phyloP scores from a whole-genome alignment of 2,888 invertebrate species.

The Synergus laeviventris region DNA sequence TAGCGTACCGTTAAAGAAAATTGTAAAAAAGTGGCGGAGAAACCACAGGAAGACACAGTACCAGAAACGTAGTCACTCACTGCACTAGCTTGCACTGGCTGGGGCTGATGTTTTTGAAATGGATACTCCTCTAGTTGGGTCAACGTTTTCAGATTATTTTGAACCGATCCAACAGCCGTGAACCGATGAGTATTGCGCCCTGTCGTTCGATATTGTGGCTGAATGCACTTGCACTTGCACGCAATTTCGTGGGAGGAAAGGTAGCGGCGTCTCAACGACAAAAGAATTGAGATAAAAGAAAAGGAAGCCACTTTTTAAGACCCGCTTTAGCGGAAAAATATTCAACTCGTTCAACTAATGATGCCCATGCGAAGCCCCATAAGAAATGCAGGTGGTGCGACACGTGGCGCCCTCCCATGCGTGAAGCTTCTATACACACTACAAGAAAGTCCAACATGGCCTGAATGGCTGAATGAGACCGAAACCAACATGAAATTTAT shows the following conservation, averaged over 20 bases:
- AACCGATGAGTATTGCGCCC: constrained; percentile 55
- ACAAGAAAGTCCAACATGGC: neutral
- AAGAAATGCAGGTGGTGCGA: constrained; percentile 61
- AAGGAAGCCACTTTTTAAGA: neutral
- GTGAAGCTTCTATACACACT: constrained; percentile 48
- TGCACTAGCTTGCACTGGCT: constrained; percentile 65
- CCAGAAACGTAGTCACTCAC: constrained; percentile 62
- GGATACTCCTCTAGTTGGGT: constrained; percentile 66
- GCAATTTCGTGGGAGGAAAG: constrained; percentile 40
- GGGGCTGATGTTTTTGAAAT: constrained; percentile 73
- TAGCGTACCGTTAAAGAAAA: constrained; percentile 45
- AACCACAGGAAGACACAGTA: constrained; percentile 59
- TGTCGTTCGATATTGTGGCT: constrained; percentile 46
- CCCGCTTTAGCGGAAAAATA: constrained; percentile 59
- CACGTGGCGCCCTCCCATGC: constrained; percentile 72
- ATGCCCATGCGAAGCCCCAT: constrained; percentile 50
- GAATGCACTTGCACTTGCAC: constrained; percentile 43
- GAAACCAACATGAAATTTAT: constrained; percentile 20
- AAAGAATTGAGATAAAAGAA: neutral
- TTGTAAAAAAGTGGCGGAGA: constrained; percentile 52
- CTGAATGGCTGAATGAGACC: constrained; percentile 1
- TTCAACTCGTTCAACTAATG: constrained; percentile 49
- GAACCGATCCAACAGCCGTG: constrained; percentile 57
- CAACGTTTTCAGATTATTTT: constrained; percentile 69
- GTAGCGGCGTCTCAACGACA: neutral